phyloP scores from a whole-genome alignment of 2,113 vertebrate genomes.

The Saccopteryx bilineata region DNA sequence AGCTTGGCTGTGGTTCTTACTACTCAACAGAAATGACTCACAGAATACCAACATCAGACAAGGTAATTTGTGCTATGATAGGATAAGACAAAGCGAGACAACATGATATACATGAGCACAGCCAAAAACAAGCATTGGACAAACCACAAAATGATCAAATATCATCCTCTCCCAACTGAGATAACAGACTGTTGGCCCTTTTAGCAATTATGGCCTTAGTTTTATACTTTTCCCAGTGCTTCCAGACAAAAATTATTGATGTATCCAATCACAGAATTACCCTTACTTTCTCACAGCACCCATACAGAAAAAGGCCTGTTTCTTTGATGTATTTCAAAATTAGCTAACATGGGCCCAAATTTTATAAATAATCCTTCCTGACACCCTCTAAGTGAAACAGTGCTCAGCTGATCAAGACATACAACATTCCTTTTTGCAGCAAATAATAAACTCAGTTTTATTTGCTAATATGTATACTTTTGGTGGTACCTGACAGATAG shows the following conservation, averaged over 20 bases:
- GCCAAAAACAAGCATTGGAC: not conserved
- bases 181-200: not conserved
- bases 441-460: not conserved
- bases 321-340: not conserved
- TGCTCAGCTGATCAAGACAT: not conserved
- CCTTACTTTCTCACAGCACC: not conserved
- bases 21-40: not conserved
- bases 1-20: not conserved
- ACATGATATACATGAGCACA: not conserved
- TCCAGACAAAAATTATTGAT: not conserved
- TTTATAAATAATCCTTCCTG: not conserved
- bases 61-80: not conserved
- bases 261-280: not conserved
- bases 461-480: not conserved
- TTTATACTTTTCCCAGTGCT: fast-evolving
- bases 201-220: not conserved
- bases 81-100: not conserved
- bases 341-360: not conserved
- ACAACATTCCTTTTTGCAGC: not conserved
- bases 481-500: not conserved
- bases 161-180: not conserved
- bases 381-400: not conserved
- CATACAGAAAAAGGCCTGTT: not conserved
- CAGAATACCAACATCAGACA: not conserved
- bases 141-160: not conserved